Percentiles rank a stretch among this genome's conserved stretches.
Conservation (phyloP, 2,888 invertebrate species). For the Theretra japonica region DNA sequence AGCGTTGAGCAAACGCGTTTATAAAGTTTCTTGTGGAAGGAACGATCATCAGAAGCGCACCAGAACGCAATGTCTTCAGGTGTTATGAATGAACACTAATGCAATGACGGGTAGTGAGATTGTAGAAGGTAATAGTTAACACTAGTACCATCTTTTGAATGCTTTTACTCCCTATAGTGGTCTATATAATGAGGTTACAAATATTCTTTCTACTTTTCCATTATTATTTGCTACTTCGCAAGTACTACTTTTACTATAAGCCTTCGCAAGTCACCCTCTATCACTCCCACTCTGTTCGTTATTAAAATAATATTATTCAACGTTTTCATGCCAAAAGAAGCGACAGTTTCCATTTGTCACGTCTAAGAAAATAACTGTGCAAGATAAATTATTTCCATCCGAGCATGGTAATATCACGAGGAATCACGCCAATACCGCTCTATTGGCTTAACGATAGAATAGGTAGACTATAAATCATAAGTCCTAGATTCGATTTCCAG, state of each 20-base stretch:
- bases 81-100: too few relatives aligned
- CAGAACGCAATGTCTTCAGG: too few relatives aligned
- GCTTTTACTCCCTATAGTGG: too few relatives aligned
- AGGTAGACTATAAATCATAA: neutral
- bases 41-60: too few relatives aligned
- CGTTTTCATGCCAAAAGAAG: constrained; percentile 19
- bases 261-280: constrained; percentile 3
- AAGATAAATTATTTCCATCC: neutral
- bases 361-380: constrained; percentile 1
- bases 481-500: neutral
- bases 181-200: neutral
- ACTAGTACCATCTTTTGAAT: too few relatives aligned
- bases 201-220: neutral
- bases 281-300: neutral
- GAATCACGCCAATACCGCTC: neutral
- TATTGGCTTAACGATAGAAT: neutral
- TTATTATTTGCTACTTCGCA: neutral
- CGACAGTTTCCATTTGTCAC: constrained; percentile 23
- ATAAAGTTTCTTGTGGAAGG: too few relatives aligned
- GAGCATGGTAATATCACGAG: neutral
- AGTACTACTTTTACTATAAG: too few relatives aligned
- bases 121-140: too few relatives aligned
- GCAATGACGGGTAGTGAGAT: too few relatives aligned
- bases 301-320: constrained; percentile 25
- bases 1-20: too few relatives aligned